phyloP scores from a whole-genome alignment of 2,888 invertebrate species.

The Dynastes maya region DNA sequence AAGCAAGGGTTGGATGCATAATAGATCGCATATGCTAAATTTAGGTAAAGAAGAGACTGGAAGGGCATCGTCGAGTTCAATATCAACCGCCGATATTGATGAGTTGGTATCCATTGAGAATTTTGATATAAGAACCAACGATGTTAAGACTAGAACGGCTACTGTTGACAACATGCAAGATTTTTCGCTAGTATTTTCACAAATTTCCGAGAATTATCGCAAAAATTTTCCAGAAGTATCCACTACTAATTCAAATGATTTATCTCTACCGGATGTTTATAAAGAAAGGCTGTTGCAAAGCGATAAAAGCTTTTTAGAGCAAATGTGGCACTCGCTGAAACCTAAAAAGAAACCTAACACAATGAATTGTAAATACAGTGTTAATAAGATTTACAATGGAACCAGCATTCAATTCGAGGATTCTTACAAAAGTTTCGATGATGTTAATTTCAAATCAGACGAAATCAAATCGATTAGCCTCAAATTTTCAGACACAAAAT shows the following conservation, averaged over 20 bases:
- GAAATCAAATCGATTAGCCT: slow-evolving; percentile 1
- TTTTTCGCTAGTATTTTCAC: slow-evolving; percentile 60
- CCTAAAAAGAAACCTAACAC: slow-evolving; percentile 56
- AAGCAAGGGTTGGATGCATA: slow-evolving; percentile 70
- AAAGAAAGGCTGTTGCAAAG: slow-evolving; percentile 61
- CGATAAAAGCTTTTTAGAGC: slow-evolving; percentile 50
- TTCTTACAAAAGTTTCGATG: slow-evolving; percentile 43
- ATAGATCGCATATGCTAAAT: slow-evolving; percentile 65
- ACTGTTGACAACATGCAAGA: slow-evolving; percentile 52
- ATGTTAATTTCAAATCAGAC: slow-evolving; percentile 28
- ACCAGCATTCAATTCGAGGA: slow-evolving; percentile 11
- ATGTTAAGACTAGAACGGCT: slow-evolving; percentile 39
- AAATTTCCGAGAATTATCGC: slow-evolving; percentile 66
- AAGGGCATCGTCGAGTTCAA: slow-evolving; percentile 60
- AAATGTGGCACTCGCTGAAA: slow-evolving; percentile 60
- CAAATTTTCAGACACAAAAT: slow-evolving; percentile 10
- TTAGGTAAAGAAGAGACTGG: slow-evolving; percentile 55
- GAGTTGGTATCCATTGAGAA: slow-evolving; percentile 64
- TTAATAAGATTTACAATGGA: slow-evolving; percentile 61
- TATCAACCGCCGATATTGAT: slow-evolving; percentile 65
- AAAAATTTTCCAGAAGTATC: slow-evolving; percentile 63
- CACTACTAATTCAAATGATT: slow-evolving; percentile 49
- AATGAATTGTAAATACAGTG: slow-evolving; percentile 59
- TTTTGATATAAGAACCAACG: slow-evolving; percentile 50
- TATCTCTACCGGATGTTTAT: slow-evolving; percentile 61